These are phyloP conservation scores for Carassius auratus DNA, from an alignment of 2,113 vertebrate genomes.

Conservation along the genomic window DNA sequence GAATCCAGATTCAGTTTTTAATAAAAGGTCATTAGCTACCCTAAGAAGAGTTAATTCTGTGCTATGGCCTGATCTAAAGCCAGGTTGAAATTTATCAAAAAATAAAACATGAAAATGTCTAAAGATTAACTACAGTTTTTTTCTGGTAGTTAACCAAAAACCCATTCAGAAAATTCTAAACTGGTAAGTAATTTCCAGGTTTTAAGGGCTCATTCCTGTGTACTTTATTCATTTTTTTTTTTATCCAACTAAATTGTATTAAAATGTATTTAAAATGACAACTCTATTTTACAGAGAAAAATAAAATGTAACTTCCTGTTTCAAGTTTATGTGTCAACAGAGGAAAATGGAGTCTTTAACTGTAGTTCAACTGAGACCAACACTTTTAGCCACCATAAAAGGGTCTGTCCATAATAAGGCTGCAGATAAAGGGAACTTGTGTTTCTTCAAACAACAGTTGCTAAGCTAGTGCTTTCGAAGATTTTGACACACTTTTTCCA, in stretches of 20 bases:
- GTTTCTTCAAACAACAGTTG: constrained; percentile 56
- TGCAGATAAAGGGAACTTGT: neutral
- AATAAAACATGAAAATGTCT: too few relatives aligned
- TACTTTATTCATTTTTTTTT: neutral
- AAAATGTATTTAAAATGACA: neutral
- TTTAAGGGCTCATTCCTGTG: neutral
- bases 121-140: too few relatives aligned
- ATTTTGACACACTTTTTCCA: constrained; percentile 60
- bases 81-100: too few relatives aligned
- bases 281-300: neutral
- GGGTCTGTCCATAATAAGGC: constrained; percentile 4
- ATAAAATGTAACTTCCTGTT: neutral
- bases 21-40: neutral
- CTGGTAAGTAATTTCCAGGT: too few relatives aligned
- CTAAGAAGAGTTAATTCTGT: neutral
- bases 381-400: neutral
- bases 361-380: constrained; percentile 3
- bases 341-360: neutral
- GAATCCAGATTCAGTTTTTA: neutral
- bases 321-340: neutral
- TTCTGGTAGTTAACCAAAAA: too few relatives aligned
- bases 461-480: constrained; percentile 45
- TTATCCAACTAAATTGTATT: neutral
- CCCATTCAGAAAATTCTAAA: too few relatives aligned
- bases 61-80: too few relatives aligned